Evolutionary conservation across 2,797 vertebrate genomes (phyloP).

Genomic region (Eremophila alpestris): DNA sequence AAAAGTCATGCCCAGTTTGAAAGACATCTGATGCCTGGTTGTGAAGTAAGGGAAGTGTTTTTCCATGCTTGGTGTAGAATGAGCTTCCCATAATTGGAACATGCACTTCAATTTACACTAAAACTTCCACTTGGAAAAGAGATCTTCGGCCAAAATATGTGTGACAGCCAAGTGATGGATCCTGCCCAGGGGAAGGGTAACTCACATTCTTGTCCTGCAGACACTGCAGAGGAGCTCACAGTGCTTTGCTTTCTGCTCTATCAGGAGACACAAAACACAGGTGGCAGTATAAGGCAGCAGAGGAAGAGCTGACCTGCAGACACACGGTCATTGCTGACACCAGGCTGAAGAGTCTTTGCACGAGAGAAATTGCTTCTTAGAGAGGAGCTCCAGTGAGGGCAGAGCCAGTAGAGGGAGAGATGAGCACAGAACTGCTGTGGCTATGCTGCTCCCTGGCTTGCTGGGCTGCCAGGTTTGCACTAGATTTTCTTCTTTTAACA

Average conservation of each 20-base stretch:
- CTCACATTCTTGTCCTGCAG: background rate
- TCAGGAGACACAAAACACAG: background rate
- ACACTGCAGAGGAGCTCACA: rapidly evolving
- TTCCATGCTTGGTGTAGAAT: background rate
- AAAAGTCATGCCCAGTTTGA: background rate
- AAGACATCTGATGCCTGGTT: background rate
- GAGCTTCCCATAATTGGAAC: background rate
- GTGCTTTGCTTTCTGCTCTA: background rate
- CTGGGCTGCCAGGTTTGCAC: background rate
- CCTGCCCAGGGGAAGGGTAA: background rate
- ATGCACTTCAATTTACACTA: background rate
- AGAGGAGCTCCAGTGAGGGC: background rate
- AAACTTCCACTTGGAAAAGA: background rate
- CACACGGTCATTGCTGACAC: rapidly evolving
- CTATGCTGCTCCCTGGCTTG: background rate
- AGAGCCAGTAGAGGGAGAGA: background rate
- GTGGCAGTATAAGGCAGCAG: background rate
- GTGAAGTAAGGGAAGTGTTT: background rate
- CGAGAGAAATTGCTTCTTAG: background rate
- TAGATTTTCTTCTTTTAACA: background rate
- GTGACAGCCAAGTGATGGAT: background rate
- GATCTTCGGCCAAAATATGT: background rate
- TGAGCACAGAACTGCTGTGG: rapidly evolving
- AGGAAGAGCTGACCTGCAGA: background rate
- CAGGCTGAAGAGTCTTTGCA: background rate